These are phyloP conservation scores for Tinamus major DNA, from an alignment of 2,797 vertebrate genomes.

Conservation along the genomic window DNA sequence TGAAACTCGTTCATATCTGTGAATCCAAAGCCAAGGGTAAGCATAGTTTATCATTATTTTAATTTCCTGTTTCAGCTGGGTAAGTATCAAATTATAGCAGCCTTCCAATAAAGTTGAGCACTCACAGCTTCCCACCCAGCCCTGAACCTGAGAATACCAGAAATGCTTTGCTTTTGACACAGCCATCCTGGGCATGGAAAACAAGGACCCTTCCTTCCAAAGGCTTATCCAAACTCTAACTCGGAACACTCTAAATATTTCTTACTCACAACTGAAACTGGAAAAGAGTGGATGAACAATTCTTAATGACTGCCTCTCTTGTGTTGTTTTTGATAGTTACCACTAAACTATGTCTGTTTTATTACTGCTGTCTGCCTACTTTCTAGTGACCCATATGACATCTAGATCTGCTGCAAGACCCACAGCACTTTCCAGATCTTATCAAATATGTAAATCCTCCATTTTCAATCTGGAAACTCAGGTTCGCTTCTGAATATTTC, in stretches of 20 bases:
- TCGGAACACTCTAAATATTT: not conserved
- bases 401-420: slow-evolving; percentile 17
- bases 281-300: not conserved
- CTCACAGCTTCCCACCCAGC: not conserved
- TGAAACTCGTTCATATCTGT: not conserved
- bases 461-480: slow-evolving; percentile 24
- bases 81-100: not conserved
- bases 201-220: not conserved
- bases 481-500: slow-evolving; percentile 52
- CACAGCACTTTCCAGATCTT: slow-evolving; percentile 29
- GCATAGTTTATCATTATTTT: not conserved
- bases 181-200: not conserved
- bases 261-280: not conserved
- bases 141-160: not conserved
- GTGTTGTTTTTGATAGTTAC: not conserved
- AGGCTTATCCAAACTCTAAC: not conserved
- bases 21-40: not conserved
- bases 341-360: not conserved
- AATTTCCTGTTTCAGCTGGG: not conserved
- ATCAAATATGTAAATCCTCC: slow-evolving; percentile 33
- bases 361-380: not conserved
- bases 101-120: not conserved
- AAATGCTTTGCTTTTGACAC: not conserved
- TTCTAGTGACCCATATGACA: slow-evolving; percentile 12
- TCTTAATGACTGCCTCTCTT: not conserved